Conservation (phyloP, 2,797 vertebrate genomes). For the Gymnoscopelus microlampas region DNA sequence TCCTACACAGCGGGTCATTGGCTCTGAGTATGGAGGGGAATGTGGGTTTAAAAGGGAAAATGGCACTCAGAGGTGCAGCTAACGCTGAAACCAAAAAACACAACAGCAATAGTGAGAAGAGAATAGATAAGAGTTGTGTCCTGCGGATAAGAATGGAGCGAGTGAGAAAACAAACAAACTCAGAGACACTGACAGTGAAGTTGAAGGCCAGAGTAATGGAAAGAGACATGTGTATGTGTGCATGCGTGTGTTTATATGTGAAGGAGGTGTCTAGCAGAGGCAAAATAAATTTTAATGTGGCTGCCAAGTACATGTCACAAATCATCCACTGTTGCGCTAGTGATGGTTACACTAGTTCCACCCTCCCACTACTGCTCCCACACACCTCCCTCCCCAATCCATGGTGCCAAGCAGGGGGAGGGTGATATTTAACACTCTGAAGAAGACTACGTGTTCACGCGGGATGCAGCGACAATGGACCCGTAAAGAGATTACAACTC, state of each 20-base stretch:
- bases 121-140: conserved; percentile 1
- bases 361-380: conserved; percentile 15
- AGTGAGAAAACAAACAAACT: background rate
- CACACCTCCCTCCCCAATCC: conserved; percentile 12
- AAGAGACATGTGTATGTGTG: background rate
- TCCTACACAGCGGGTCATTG: conserved; percentile 12
- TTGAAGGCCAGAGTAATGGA: conserved; percentile 57
- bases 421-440: conserved; percentile 43
- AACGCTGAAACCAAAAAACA: background rate
- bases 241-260: conserved; percentile 29
- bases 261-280: conserved; percentile 63
- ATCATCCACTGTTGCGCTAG: conserved; percentile 58
- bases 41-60: background rate
- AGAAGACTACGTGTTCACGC: conserved; percentile 14
- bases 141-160: background rate
- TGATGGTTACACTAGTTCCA: conserved; percentile 8
- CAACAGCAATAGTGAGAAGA: conserved; percentile 21
- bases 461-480: conserved; percentile 51
- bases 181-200: too few species aligned
- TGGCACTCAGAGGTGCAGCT: conserved; percentile 20
- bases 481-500: conserved; percentile 44
- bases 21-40: conserved; percentile 3
- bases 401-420: conserved; percentile 32
- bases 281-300: conserved; percentile 66
- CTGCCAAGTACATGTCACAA: conserved; percentile 68